These are phyloP conservation scores for Protaetia brevitarsis DNA, from an alignment of 1,140 invertebrate species.

Conservation along the genomic window DNA sequence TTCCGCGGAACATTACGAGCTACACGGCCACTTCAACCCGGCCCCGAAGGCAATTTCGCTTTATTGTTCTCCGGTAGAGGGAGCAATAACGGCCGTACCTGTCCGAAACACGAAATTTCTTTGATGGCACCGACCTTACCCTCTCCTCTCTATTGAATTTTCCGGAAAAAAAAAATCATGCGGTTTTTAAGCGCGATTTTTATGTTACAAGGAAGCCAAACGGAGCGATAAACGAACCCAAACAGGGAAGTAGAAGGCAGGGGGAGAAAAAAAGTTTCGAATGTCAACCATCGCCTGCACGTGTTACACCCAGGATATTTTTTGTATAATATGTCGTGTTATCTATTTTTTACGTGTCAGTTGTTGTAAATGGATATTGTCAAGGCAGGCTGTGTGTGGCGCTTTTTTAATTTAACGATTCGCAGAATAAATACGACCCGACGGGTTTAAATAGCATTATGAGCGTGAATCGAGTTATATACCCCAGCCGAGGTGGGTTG, in stretches of 20 bases:
- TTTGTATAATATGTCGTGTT: background rate
- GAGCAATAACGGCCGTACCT: background rate
- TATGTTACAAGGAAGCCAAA: background rate
- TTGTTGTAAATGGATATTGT: conserved; percentile 13
- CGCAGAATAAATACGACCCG: conserved; percentile 1
- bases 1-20: too few relatives aligned
- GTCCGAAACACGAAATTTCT: background rate
- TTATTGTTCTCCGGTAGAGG: background rate
- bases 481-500: too few relatives aligned
- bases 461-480: too few relatives aligned
- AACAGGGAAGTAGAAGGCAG: too few relatives aligned
- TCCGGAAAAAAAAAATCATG: background rate
- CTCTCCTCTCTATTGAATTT: background rate
- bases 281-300: background rate
- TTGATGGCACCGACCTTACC: background rate
- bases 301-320: background rate
- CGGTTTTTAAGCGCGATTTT: background rate
- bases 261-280: too few relatives aligned
- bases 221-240: background rate
- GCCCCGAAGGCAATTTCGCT: background rate
- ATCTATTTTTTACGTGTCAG: conserved; percentile 18
- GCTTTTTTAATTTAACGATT: conserved; percentile 15
- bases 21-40: background rate
- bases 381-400: background rate
- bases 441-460: background rate